phyloP scores from a whole-genome alignment of 2,888 invertebrate species.

The Volucella bombylans region DNA sequence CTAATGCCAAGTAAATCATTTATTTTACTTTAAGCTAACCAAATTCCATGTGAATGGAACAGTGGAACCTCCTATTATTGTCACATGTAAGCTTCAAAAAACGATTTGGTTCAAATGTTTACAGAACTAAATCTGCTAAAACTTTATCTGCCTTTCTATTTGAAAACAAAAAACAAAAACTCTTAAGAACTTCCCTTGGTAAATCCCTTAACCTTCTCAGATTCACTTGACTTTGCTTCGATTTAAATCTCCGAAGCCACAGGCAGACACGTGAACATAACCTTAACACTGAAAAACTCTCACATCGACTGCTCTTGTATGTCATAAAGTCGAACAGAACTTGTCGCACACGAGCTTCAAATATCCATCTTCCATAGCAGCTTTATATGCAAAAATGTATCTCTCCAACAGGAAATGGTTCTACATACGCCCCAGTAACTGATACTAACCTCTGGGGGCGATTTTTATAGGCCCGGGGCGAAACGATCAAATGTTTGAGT shows the following conservation, averaged over 20 bases:
- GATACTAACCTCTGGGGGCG: constrained; percentile 69
- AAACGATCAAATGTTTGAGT: constrained; percentile 55
- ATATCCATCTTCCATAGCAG: constrained; percentile 18
- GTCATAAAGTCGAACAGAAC: constrained; percentile 21
- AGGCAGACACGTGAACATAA: constrained; percentile 45
- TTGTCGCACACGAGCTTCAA: constrained; percentile 41
- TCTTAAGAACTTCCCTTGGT: constrained; percentile 42
- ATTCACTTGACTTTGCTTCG: constrained; percentile 55
- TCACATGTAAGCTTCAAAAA: too few species aligned
- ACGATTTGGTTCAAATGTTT: background rate
- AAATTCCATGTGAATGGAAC: too few species aligned
- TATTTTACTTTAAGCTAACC: too few species aligned
- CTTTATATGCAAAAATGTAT: constrained; percentile 57
- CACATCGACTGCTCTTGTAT: background rate
- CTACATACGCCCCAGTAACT: constrained; percentile 68
- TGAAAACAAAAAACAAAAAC: constrained; percentile 27
- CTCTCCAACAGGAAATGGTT: constrained; percentile 46
- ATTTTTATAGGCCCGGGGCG: constrained; percentile 55
- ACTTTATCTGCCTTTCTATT: constrained; percentile 26
- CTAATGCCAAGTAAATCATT: too few species aligned
- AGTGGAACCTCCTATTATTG: too few species aligned
- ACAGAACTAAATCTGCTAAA: background rate
- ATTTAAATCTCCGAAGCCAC: constrained; percentile 54
- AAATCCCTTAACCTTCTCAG: constrained; percentile 57
- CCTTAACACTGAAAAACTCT: constrained; percentile 34